Evolutionary conservation across 2,113 vertebrate genomes (phyloP).

Genomic region (Vanacampus margaritifer): DNA sequence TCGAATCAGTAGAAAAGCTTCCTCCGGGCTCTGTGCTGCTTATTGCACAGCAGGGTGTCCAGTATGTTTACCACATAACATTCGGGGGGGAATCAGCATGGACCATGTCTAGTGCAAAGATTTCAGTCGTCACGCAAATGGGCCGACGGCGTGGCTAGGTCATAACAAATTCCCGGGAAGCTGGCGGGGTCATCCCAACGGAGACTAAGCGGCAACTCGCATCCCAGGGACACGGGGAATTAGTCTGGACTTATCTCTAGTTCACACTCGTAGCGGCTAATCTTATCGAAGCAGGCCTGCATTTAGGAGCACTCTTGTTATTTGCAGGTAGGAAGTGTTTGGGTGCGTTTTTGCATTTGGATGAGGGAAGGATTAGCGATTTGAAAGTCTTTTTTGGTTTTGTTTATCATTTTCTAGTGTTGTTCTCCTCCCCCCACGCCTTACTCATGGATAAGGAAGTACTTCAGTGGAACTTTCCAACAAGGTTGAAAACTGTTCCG

Average conservation of each 20-base stretch:
- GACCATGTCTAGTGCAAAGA: background rate
- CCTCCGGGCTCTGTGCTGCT: constrained; percentile 40
- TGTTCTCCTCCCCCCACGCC: background rate
- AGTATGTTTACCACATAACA: constrained; percentile 10
- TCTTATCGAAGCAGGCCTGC: constrained; percentile 50
- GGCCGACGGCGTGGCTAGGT: background rate
- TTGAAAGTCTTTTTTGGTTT: constrained; percentile 25
- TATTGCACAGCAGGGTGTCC: constrained; percentile 49
- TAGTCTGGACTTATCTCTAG: constrained; percentile 60
- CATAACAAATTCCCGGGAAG: constrained; percentile 11
- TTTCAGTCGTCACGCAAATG: constrained; percentile 2
- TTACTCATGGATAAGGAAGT: background rate
- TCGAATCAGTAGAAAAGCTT: constrained; percentile 43
- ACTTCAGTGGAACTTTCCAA: background rate
- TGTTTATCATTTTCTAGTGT: constrained; percentile 25
- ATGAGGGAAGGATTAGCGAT: constrained; percentile 36
- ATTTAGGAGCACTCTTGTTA: constrained; percentile 39
- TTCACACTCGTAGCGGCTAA: constrained; percentile 52
- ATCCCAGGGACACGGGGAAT: constrained; percentile 45
- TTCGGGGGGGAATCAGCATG: background rate
- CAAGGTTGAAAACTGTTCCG: background rate
- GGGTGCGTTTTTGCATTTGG: constrained; percentile 9
- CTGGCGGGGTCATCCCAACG: constrained; percentile 37
- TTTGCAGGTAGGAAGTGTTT: constrained; percentile 33
- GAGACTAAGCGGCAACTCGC: constrained; percentile 39